Evolutionary conservation across 2,888 invertebrate genomes (phyloP), one percentile per base, ranked within the genome.

Genomic region (Volucella bombylans): DNA sequence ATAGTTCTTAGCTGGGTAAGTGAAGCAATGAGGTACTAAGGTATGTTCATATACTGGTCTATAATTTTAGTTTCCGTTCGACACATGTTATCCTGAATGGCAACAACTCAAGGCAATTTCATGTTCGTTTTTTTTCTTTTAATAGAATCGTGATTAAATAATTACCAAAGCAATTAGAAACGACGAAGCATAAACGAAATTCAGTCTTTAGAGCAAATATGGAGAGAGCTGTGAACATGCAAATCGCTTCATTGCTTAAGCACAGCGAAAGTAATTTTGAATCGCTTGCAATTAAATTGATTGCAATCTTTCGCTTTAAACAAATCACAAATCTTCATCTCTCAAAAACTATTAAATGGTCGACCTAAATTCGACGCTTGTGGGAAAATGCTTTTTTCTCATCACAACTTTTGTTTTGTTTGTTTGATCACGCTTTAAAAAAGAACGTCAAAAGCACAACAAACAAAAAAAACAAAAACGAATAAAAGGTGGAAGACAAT

Each of bases 231-330:
- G 31, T 31, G 18, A 55, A 55, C 62, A 72, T 72, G 72, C 54
- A 72, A 72, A 72, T 72, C 14, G 14, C 15, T 45, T 38, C 15
- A 55, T 54, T 43, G 43, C 18, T 18, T 18, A 45, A 45, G 18
- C 15, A 43, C 14, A 43, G 73, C 54, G 73, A 73, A 73, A 73
- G 73, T 64, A n/a, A 23, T n/a, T 45, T n/a, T 8, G n/a, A 10
- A 57, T 9, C 39, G 10, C 39, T 41, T 38, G 0, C 31, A 38
- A 31, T 31, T 31, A 31, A 31, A 31, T 31, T 31, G 31, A 31
- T 31, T 31, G 31, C 31, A 31, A 0, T 31, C 31, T 31, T 31
- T 6, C 4, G 31, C 6, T 31, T 31, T 6, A 31, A 31, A 31
- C 31, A 31, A 31, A 6, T 31, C 31, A 31, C 31, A 31, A 31